These are phyloP conservation scores for Pelecanus crispus DNA, from an alignment of 2,113 vertebrate species.

Conservation along the genomic window DNA sequence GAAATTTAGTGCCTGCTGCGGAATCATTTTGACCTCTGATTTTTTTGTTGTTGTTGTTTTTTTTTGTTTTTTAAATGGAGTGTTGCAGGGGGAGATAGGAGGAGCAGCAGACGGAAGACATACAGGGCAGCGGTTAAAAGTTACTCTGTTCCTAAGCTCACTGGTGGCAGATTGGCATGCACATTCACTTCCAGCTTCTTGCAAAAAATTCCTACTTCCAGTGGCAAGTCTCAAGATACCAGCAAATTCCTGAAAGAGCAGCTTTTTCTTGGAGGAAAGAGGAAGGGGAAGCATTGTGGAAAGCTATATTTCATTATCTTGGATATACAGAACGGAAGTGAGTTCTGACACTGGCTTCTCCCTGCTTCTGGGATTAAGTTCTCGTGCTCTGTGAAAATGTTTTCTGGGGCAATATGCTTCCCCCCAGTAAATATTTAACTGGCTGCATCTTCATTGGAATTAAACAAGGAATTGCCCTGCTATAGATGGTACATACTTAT, in stretches of 20 bases:
- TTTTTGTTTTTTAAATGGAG: neutral
- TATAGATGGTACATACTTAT: neutral
- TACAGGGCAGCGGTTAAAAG: neutral
- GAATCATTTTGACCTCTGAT: neutral
- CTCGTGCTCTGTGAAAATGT: neutral
- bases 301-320: neutral
- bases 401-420: neutral
- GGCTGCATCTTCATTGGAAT: neutral
- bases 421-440: neutral
- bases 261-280: neutral
- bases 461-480: neutral
- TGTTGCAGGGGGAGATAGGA: neutral
- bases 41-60: neutral
- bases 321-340: neutral
- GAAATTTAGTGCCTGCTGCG: neutral
- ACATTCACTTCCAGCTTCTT: neutral
- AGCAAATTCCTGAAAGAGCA: neutral
- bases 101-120: neutral
- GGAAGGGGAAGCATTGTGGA: neutral
- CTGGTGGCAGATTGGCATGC: neutral
- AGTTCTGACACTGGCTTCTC: neutral
- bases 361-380: neutral
- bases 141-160: neutral
- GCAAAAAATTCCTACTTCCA: neutral
- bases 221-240: neutral